A percentile compares a stretch with the other conserved stretches of the same genome.
Conservation (phyloP, 2,888 invertebrate species). For the Unio pictorum region DNA sequence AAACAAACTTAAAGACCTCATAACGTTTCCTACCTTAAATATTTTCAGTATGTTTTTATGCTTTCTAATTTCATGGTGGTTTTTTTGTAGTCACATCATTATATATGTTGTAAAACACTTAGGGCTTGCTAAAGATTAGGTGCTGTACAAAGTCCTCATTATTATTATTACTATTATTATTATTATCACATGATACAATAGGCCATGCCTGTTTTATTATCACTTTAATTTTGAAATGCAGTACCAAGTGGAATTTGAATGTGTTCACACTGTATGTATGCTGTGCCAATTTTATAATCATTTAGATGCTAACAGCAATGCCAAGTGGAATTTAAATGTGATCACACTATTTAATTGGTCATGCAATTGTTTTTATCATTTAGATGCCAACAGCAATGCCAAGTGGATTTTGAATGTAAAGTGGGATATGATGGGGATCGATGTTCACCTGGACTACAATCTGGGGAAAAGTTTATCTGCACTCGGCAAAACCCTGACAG, state of each 20-base stretch:
- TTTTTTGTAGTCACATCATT: too few relatives aligned
- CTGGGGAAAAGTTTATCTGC: slow-evolving; percentile 96
- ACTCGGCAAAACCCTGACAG: slow-evolving; percentile 94
- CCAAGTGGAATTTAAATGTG: slow-evolving; percentile 98
- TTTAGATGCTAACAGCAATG: slow-evolving; percentile 75
- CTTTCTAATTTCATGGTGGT: too few relatives aligned
- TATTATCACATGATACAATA: too few relatives aligned
- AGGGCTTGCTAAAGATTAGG: too few relatives aligned
- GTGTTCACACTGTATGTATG: slow-evolving; percentile 75
- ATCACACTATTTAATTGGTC: slow-evolving; percentile 58
- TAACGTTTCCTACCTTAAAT: too few relatives aligned
- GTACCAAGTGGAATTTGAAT: slow-evolving; percentile 98
- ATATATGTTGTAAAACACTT: too few relatives aligned
- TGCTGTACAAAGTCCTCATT: too few relatives aligned
- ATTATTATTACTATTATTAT: too few relatives aligned
- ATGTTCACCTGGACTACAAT: slow-evolving; percentile 94
- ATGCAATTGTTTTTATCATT: background rate
- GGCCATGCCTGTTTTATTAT: background rate
- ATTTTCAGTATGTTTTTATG: too few relatives aligned
- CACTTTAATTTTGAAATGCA: slow-evolving; percentile 52
- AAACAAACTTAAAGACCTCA: too few relatives aligned
- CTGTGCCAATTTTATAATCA: background rate
- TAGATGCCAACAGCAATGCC: slow-evolving; percentile 77
- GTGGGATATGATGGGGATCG: slow-evolving; percentile 99
- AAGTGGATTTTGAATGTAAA: slow-evolving; percentile 98